Conservation (phyloP, 2,113 vertebrate genomes). For the Oenanthe melanoleuca region DNA sequence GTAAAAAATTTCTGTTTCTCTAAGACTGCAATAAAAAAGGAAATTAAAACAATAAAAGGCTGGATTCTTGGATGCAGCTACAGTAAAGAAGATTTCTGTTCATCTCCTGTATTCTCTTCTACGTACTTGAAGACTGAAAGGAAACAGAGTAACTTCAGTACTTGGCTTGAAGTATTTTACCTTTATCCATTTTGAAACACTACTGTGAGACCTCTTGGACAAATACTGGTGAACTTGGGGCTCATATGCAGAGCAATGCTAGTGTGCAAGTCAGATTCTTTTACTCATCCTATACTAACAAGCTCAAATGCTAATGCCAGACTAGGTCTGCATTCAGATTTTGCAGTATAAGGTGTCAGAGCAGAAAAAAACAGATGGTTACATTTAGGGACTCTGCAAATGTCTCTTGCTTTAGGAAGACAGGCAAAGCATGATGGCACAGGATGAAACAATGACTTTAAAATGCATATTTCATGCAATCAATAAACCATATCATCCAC, state of each 20-base stretch:
- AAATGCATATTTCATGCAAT: neutral
- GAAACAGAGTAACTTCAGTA: neutral
- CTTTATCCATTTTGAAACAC: neutral
- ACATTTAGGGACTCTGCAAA: neutral
- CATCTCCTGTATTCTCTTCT: neutral
- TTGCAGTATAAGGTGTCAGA: neutral
- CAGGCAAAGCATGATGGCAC: neutral
- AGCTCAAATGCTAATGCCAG: neutral
- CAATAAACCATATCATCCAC: neutral
- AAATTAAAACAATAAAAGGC: neutral
- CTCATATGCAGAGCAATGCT: neutral
- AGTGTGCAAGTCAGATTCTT: neutral
- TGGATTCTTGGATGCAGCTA: neutral
- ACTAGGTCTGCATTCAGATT: neutral
- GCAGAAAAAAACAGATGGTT: neutral
- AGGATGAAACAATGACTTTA: neutral
- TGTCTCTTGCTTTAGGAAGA: neutral
- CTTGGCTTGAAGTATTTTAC: neutral
- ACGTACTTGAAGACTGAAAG: neutral
- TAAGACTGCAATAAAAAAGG: neutral
- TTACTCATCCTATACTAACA: neutral
- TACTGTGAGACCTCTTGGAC: neutral
- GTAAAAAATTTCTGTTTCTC: neutral
- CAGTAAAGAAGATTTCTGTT: neutral
- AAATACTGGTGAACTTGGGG: neutral